A percentile compares a stretch with the other conserved stretches of the same genome.
These are phyloP conservation scores for Prunella strophiata DNA, from an alignment of 2,797 vertebrate genomes.

Conservation along the genomic window DNA sequence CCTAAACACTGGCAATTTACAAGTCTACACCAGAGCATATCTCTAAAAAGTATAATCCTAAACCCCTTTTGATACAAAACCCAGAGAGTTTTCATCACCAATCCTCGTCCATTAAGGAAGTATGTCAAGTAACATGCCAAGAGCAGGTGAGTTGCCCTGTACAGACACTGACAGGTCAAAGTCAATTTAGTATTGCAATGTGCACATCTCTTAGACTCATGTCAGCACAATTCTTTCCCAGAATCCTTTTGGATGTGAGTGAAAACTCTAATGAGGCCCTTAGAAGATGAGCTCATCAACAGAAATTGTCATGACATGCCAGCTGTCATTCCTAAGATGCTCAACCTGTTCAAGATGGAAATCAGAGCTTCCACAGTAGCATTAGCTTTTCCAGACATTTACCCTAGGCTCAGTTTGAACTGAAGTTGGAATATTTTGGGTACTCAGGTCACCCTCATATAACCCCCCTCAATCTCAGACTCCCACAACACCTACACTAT, in stretches of 20 bases:
- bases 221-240: constrained; percentile 32
- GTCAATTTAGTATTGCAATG: background rate
- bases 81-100: background rate
- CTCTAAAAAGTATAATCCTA: background rate
- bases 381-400: background rate
- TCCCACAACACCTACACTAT: background rate
- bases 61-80: background rate
- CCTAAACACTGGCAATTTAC: background rate
- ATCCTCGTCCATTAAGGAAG: background rate
- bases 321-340: constrained; percentile 27
- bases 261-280: constrained; percentile 46
- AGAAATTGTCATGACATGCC: constrained; percentile 34
- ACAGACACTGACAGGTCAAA: constrained; percentile 27
- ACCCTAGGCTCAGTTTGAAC: background rate
- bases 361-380: background rate
- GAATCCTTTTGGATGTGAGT: constrained; percentile 7
- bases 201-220: constrained; percentile 1
- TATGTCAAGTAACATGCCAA: background rate
- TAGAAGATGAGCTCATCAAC: background rate
- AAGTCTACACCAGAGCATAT: background rate
- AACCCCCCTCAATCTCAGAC: background rate
- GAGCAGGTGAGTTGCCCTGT: background rate
- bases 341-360: constrained; percentile 23
- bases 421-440: constrained; percentile 3
- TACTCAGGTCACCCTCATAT: background rate